Conservation (phyloP, 1,140 invertebrate species). For the Ganaspis sp. region DNA sequence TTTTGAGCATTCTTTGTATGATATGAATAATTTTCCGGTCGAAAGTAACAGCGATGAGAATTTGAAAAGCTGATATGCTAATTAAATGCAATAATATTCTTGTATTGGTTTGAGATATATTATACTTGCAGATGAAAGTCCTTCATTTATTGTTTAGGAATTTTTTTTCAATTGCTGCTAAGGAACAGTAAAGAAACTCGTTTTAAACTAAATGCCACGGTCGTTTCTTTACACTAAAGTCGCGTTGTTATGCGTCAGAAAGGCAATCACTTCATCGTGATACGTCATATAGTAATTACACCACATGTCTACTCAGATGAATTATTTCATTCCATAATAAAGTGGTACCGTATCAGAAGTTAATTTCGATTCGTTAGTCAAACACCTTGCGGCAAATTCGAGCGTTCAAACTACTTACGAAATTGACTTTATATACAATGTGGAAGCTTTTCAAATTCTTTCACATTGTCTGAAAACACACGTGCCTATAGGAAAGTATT, state of each 20-base stretch:
- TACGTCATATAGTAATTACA: conserved; percentile 13
- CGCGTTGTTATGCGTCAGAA: conserved; percentile 3
- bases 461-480: background rate
- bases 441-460: conserved; percentile 8
- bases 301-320: background rate
- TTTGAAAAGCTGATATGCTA: background rate
- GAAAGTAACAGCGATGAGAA: too few species aligned
- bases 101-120: background rate
- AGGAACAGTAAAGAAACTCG: background rate
- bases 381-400: background rate
- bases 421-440: background rate
- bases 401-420: background rate
- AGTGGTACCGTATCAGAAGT: conserved; percentile 6
- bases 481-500: background rate
- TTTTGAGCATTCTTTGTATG: too few species aligned
- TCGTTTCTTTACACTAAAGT: background rate
- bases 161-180: background rate
- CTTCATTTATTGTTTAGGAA: background rate
- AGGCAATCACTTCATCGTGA: conserved; percentile 22
- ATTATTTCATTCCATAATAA: conserved; percentile 21
- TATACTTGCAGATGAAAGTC: background rate
- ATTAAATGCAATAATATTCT: background rate
- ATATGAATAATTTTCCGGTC: too few species aligned
- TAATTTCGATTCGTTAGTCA: conserved; percentile 1
- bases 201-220: conserved; percentile 11